Evolutionary conservation across 2,113 vertebrate genomes (phyloP).

Genomic region (Callaeas wilsoni): DNA sequence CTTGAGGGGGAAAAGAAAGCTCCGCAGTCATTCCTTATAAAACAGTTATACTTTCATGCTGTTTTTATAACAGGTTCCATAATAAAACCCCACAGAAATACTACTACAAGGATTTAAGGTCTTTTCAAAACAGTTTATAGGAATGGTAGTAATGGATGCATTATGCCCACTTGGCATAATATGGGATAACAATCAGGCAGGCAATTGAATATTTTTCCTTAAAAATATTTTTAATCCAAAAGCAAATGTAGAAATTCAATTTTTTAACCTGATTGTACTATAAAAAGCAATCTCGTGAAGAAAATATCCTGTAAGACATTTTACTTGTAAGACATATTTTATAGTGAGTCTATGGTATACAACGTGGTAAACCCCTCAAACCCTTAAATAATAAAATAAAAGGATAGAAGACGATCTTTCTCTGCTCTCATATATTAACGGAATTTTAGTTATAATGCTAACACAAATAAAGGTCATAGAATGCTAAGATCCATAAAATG

Average conservation of each 20-base stretch:
- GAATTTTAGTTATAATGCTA: not conserved
- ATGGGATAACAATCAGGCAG: not conserved
- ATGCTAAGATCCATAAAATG: not conserved
- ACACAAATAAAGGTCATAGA: conserved; percentile 16
- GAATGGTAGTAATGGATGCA: not conserved
- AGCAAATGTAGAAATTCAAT: not conserved
- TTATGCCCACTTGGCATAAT: not conserved
- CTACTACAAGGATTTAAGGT: not conserved
- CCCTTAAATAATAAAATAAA: not conserved
- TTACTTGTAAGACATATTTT: not conserved
- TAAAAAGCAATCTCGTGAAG: not conserved
- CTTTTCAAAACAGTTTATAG: not conserved
- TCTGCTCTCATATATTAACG: not conserved
- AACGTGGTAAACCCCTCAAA: not conserved
- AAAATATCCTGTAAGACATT: not conserved
- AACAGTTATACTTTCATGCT: not conserved
- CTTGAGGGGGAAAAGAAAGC: not conserved
- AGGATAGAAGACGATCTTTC: not conserved
- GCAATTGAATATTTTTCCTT: not conserved
- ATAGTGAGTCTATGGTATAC: not conserved
- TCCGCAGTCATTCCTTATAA: not conserved
- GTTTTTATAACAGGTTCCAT: not conserved
- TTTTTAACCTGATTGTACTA: not conserved
- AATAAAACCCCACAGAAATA: not conserved
- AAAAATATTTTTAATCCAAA: not conserved